These are phyloP conservation scores for Myrmophylax atrothorax DNA, from an alignment of 2,113 vertebrate species.

Conservation along the genomic window DNA sequence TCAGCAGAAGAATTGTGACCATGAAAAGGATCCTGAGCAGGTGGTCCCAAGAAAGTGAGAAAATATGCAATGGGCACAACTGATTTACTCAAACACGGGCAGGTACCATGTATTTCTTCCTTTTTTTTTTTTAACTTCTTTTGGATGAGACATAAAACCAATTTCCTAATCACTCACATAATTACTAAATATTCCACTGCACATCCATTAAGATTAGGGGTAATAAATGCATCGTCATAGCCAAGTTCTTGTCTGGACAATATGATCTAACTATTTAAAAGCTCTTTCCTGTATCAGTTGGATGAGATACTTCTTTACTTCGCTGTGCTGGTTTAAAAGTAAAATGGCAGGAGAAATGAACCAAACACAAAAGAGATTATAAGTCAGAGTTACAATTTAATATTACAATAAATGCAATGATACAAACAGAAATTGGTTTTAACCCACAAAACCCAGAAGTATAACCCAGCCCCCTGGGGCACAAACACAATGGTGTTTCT, in stretches of 20 bases:
- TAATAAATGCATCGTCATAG: not conserved
- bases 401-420: too few relatives aligned
- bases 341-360: too few relatives aligned
- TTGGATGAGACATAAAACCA: not conserved
- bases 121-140: not conserved
- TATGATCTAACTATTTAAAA: not conserved
- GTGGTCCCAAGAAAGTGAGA: not conserved
- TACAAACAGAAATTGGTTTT: too few relatives aligned
- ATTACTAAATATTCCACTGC: not conserved
- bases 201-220: not conserved
- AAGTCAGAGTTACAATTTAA: too few relatives aligned
- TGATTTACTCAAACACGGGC: not conserved
- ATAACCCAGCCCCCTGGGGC: too few relatives aligned
- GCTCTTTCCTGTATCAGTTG: not conserved
- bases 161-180: not conserved
- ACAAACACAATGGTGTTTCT: too few relatives aligned
- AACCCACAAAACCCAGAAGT: too few relatives aligned
- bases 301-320: not conserved
- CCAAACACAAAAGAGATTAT: too few relatives aligned
- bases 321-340: too few relatives aligned
- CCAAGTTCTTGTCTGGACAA: not conserved
- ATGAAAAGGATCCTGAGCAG: not conserved
- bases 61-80: not conserved
- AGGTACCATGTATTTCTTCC: not conserved
- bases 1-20: not conserved